Conservation (phyloP, 2,888 invertebrate genomes). For the Epirrhoe tristata region DNA sequence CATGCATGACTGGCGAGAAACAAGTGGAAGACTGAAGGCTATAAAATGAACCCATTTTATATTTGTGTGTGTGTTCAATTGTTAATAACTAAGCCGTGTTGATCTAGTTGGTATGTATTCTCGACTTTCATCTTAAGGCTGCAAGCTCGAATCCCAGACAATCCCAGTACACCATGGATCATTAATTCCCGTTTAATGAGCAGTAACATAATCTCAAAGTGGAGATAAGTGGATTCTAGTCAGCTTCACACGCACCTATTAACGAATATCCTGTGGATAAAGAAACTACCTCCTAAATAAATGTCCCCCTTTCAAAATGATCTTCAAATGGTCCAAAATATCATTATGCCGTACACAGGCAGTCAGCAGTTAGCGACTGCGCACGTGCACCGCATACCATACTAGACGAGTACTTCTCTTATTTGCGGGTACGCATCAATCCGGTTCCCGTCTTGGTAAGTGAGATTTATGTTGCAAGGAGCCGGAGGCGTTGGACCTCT, state of each 20-base stretch:
- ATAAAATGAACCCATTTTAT: slow-evolving; percentile 5
- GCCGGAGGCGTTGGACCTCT: not conserved
- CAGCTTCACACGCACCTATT: too few species aligned
- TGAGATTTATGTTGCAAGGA: slow-evolving; percentile 32
- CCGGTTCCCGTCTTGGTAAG: slow-evolving; percentile 39
- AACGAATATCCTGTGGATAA: too few species aligned
- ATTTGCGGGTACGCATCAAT: slow-evolving; percentile 47
- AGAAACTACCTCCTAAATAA: not conserved
- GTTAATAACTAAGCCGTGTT: too few species aligned
- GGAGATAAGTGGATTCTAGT: too few species aligned
- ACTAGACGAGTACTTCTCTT: slow-evolving; percentile 39
- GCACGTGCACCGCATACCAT: slow-evolving; percentile 56
- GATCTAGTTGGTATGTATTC: too few species aligned
- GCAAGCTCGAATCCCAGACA: too few species aligned
- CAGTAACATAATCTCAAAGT: too few species aligned
- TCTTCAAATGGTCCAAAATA: slow-evolving; percentile 19
- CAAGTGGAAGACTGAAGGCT: slow-evolving; percentile 37
- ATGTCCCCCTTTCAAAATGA: not conserved
- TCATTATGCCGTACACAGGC: slow-evolving; percentile 50
- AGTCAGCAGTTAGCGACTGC: slow-evolving; percentile 49
- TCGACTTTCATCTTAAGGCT: too few species aligned
- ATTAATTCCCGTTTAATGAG: too few species aligned
- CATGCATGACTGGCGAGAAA: slow-evolving; percentile 62
- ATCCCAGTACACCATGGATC: too few species aligned
- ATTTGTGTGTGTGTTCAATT: not conserved